phyloP scores from a whole-genome alignment of 2,888 invertebrate species.

The Amblyjoppa proteus region DNA sequence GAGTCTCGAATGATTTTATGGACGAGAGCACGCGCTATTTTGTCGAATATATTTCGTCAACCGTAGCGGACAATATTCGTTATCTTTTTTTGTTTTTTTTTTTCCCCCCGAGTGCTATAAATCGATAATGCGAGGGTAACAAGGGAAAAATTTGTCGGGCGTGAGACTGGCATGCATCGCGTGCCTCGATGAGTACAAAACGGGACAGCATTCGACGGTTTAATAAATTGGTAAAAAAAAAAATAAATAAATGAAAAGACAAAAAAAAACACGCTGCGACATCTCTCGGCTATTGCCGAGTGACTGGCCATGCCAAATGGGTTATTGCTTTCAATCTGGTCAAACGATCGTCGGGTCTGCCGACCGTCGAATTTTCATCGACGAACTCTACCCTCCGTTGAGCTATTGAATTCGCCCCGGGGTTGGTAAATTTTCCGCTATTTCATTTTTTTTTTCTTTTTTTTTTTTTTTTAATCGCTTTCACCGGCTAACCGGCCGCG shows the following conservation, averaged over 20 bases:
- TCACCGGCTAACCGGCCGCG: background rate
- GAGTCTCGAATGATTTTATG: too few species aligned
- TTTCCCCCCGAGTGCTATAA: background rate
- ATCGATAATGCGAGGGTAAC: background rate
- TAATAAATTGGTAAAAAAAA: slow-evolving; percentile 47
- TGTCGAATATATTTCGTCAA: too few species aligned
- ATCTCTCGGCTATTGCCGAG: slow-evolving; percentile 4
- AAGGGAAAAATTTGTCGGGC: slow-evolving; percentile 26
- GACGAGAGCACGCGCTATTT: too few species aligned
- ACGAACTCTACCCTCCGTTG: background rate
- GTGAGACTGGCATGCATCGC: slow-evolving; percentile 17
- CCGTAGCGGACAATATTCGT: background rate
- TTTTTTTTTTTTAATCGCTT: background rate
- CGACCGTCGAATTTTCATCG: slow-evolving; percentile 23
- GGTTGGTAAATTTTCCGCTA: background rate
- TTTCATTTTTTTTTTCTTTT: background rate
- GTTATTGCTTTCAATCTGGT: slow-evolving; percentile 17
- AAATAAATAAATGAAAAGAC: slow-evolving; percentile 12
- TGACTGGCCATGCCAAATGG: slow-evolving; percentile 10
- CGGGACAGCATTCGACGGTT: slow-evolving; percentile 17
- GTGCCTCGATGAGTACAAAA: slow-evolving; percentile 20
- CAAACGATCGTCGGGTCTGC: slow-evolving; percentile 2
- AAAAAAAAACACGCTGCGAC: background rate
- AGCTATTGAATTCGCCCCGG: background rate
- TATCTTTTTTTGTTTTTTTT: background rate